phyloP scores from a whole-genome alignment of 53 echinoderm and acorn worm genomes.

The Paracentrotus lividus region DNA sequence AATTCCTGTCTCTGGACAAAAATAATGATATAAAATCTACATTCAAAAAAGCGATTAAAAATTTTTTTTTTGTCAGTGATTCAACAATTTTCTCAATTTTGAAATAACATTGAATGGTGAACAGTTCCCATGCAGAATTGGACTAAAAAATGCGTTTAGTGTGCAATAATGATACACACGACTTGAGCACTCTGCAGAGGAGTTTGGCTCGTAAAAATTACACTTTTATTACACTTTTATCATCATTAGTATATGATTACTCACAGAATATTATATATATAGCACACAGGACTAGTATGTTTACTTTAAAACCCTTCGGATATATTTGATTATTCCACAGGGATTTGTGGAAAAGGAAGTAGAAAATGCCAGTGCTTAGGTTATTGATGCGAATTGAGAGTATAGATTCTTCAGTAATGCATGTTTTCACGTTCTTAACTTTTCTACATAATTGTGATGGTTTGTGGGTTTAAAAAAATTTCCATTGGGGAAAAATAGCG shows the following conservation, averaged over 20 bases:
- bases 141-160: not conserved
- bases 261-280: not conserved
- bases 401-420: constrained; percentile 12
- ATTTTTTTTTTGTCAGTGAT: not conserved
- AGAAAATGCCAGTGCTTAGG: not conserved
- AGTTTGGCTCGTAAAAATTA: too few relatives aligned
- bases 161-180: not conserved
- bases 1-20: too few relatives aligned
- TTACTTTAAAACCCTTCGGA: not conserved
- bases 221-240: too few relatives aligned
- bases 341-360: not conserved
- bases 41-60: too few relatives aligned
- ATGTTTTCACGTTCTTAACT: not conserved
- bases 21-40: too few relatives aligned
- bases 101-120: not conserved
- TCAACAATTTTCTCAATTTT: not conserved
- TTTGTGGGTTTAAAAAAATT: not conserved
- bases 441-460: not conserved
- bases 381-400: not conserved
- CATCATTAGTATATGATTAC: not conserved
- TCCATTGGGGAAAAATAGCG: not conserved
- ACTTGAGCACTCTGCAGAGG: too few relatives aligned
- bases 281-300: not conserved
- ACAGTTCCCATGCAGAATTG: not conserved
- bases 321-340: not conserved